These are phyloP conservation scores for Drosophila rufa DNA, from an alignment of 1,140 invertebrate species.

Conservation along the genomic window DNA sequence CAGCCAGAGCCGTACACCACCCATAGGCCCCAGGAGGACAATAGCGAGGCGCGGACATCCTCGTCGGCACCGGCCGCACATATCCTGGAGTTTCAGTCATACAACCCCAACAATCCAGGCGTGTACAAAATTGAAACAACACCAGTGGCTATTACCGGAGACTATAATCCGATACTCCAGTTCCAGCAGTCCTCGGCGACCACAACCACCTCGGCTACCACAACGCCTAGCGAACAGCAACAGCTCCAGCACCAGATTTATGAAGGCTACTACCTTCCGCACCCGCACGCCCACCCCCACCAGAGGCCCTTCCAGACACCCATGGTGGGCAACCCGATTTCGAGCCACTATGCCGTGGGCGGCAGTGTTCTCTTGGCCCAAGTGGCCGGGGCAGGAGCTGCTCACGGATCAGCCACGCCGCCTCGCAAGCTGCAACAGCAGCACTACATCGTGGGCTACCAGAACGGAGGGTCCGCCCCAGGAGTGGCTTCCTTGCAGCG, in stretches of 20 bases:
- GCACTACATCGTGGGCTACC: slow-evolving; percentile 65
- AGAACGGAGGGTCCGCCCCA: slow-evolving; percentile 43
- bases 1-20: slow-evolving; percentile 8
- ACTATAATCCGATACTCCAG: slow-evolving; percentile 83
- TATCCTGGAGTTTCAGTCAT: slow-evolving; percentile 84
- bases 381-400: slow-evolving; percentile 20
- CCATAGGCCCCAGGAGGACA: slow-evolving; percentile 18
- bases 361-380: slow-evolving; percentile 46
- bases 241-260: slow-evolving; percentile 50
- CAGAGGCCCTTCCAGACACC: slow-evolving; percentile 26
- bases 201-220: slow-evolving; percentile 59
- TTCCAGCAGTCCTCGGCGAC: slow-evolving; percentile 70
- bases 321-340: slow-evolving; percentile 20
- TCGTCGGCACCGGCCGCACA: slow-evolving; percentile 61
- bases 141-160: slow-evolving; percentile 82
- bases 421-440: slow-evolving; percentile 41
- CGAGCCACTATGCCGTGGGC: slow-evolving; percentile 53
- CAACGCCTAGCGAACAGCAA: slow-evolving; percentile 61
- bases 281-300: slow-evolving; percentile 12
- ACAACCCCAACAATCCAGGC: slow-evolving; percentile 84
- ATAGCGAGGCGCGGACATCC: slow-evolving; percentile 14
- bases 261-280: slow-evolving; percentile 43
- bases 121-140: slow-evolving; percentile 85
- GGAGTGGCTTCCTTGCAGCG: slow-evolving; percentile 58
- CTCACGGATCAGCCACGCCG: slow-evolving; percentile 30